A percentile compares a stretch with the other conserved stretches of the same genome.
Evolutionary conservation across 64 coral and sea anemone genomes (phyloP).

Genomic region (Stichodactyla mertensii): DNA sequence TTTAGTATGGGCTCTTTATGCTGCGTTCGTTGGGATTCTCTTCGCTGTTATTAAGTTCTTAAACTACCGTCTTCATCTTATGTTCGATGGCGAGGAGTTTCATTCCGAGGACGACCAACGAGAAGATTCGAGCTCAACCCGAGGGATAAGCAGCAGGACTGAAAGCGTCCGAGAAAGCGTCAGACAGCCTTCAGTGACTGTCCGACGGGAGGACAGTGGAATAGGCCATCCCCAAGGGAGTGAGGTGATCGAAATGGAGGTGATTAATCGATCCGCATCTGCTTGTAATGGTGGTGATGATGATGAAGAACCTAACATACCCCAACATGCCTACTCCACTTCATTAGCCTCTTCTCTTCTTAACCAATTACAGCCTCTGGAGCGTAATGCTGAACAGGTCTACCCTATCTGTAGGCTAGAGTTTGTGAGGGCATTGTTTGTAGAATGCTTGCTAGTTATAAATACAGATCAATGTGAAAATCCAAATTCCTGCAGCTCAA

Average conservation of each 20-base stretch:
- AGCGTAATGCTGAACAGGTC: conserved; percentile 25
- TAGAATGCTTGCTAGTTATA: too few relatives aligned
- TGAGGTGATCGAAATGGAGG: conserved; percentile 70
- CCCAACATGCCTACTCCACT: conserved; percentile 18
- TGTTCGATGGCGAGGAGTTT: conserved; percentile 97
- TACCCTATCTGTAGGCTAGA: background rate
- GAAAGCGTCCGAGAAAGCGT: conserved; percentile 38
- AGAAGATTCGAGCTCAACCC: conserved; percentile 27
- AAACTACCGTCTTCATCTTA: conserved; percentile 89
- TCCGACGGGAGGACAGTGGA: conserved; percentile 17
- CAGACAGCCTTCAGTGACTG: conserved; percentile 11
- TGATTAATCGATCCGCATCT: conserved; percentile 50
- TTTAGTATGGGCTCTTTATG: conserved; percentile 85
- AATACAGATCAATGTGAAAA: too few relatives aligned
- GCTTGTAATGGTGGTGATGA: conserved; percentile 31
- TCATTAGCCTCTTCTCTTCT: conserved; percentile 42
- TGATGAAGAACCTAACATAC: conserved; percentile 23
- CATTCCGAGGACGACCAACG: conserved; percentile 63
- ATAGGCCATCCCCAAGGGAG: background rate
- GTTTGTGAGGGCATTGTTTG: too few relatives aligned
- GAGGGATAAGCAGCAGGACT: conserved; percentile 29
- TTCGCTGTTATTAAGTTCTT: conserved; percentile 81
- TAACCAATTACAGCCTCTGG: conserved; percentile 28
- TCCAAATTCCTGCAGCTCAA: too few relatives aligned
- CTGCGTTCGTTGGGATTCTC: conserved; percentile 67